Evolutionary conservation across 2,797 vertebrate species (phyloP).

Genomic region (Alfaro cultratus): DNA sequence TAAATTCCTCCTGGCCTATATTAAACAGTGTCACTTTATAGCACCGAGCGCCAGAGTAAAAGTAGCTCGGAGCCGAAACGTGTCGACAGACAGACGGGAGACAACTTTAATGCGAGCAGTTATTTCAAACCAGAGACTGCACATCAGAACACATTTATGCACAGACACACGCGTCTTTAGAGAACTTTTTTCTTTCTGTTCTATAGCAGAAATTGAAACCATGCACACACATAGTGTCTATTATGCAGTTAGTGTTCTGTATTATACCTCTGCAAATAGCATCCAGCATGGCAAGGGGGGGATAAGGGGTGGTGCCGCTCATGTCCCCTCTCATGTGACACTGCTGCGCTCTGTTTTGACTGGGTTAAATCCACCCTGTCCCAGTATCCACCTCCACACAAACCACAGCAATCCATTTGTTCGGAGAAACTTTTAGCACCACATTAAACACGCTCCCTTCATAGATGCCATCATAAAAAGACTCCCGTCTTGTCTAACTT

Average conservation of each 20-base stretch:
- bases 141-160: slow-evolving; percentile 45
- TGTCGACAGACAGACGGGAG: slow-evolving; percentile 70
- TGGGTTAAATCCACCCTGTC: slow-evolving; percentile 58
- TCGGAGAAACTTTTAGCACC: slow-evolving; percentile 35
- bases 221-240: slow-evolving; percentile 53
- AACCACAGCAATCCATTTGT: slow-evolving; percentile 41
- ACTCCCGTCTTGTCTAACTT: slow-evolving; percentile 25
- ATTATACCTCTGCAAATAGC: slow-evolving; percentile 73
- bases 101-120: slow-evolving; percentile 54
- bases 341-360: slow-evolving; percentile 66
- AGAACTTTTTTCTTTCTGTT: slow-evolving; percentile 7
- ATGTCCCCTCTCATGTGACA: slow-evolving; percentile 49
- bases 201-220: slow-evolving; percentile 57
- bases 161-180: slow-evolving; percentile 28
- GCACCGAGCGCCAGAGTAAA: slow-evolving; percentile 68
- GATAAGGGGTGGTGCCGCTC: slow-evolving; percentile 32
- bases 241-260: slow-evolving; percentile 63
- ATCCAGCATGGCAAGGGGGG: slow-evolving; percentile 30
- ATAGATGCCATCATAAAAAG: slow-evolving; percentile 43
- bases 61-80: slow-evolving; percentile 60
- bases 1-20: slow-evolving; percentile 69
- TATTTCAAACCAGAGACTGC: slow-evolving; percentile 53
- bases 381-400: slow-evolving; percentile 44
- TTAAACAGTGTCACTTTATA: slow-evolving; percentile 77
- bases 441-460: slow-evolving; percentile 30